phyloP scores from a whole-genome alignment of 2,113 vertebrate species.

The Rhegmatorhina hoffmannsi region DNA sequence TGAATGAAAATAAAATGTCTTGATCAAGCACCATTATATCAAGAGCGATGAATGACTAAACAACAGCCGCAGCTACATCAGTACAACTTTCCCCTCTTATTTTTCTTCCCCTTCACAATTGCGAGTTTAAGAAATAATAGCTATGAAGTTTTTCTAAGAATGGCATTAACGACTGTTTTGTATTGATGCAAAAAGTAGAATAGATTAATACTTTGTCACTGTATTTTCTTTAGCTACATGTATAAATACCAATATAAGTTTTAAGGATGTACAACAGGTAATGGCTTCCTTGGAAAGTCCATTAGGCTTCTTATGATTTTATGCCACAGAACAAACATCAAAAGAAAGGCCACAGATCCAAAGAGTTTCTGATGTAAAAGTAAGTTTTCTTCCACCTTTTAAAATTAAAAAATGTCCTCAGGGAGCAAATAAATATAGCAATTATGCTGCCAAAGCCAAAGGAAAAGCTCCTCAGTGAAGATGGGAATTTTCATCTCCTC shows the following conservation, averaged over 20 bases:
- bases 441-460: neutral
- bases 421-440: neutral
- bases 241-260: slow-evolving; percentile 36
- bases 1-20: slow-evolving; percentile 24
- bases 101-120: neutral
- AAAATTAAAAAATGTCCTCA: neutral
- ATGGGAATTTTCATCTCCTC: neutral
- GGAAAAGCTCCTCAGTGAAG: neutral
- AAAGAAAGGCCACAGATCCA: neutral
- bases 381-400: neutral
- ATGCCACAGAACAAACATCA: neutral
- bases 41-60: neutral
- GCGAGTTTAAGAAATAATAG: neutral
- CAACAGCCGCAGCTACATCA: neutral
- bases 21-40: slow-evolving; percentile 9
- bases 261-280: neutral
- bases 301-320: neutral
- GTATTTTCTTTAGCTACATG: neutral
- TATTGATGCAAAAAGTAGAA: slow-evolving; percentile 2
- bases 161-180: neutral
- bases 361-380: slow-evolving; percentile 5
- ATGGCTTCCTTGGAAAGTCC: slow-evolving; percentile 29
- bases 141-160: neutral
- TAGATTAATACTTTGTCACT: neutral
- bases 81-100: neutral